Evolutionary conservation across 2,888 invertebrate species (phyloP).

Genomic region (Drosophila mimetica): DNA sequence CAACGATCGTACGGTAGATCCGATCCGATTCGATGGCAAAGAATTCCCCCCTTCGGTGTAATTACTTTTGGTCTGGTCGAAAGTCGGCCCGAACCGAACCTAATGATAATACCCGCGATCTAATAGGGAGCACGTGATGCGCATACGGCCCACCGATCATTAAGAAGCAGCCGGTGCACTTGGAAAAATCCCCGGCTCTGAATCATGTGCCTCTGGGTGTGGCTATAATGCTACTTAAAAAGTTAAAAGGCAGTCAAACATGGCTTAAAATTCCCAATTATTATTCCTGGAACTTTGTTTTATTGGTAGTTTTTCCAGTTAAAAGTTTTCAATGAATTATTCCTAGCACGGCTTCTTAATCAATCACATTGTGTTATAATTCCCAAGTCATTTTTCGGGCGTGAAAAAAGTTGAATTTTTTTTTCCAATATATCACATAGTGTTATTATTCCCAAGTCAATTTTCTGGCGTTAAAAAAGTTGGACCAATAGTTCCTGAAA

Average conservation of each 20-base stretch:
- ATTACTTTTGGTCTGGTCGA: slow-evolving; percentile 36
- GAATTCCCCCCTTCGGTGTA: slow-evolving; percentile 31
- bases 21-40: slow-evolving; percentile 28
- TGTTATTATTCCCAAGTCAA: neutral
- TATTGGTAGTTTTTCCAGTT: too few species aligned
- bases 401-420: too few species aligned
- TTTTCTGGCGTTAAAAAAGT: neutral
- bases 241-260: too few species aligned
- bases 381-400: neutral
- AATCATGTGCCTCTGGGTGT: neutral
- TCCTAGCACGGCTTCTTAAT: too few species aligned
- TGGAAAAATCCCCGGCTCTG: neutral
- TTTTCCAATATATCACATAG: too few species aligned
- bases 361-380: neutral
- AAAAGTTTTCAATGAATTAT: too few species aligned
- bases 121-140: slow-evolving; percentile 67
- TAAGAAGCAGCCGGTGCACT: slow-evolving; percentile 17
- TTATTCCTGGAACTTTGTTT: too few species aligned
- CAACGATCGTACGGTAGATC: slow-evolving; percentile 43
- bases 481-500: too few species aligned
- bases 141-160: slow-evolving; percentile 45
- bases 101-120: slow-evolving; percentile 49
- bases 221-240: neutral
- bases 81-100: slow-evolving; percentile 31
- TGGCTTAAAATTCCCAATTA: too few species aligned